These are phyloP conservation scores for Andrena praecox DNA, from an alignment of 2,888 invertebrate species.

Conservation along the genomic window DNA sequence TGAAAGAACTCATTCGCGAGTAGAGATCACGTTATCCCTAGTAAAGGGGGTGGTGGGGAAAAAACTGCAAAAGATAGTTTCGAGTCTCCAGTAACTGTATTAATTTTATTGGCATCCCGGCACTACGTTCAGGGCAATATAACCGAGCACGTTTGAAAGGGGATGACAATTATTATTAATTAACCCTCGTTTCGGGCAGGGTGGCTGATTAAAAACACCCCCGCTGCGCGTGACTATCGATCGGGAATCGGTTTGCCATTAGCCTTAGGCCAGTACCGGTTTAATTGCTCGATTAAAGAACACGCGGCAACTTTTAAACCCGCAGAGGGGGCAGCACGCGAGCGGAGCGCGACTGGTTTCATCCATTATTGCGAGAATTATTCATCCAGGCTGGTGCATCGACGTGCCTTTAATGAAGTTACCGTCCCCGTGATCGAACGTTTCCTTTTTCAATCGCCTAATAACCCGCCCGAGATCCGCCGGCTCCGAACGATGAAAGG, in stretches of 20 bases:
- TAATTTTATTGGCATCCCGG: neutral
- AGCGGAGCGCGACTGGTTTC: neutral
- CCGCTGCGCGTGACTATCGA: slow-evolving; percentile 37
- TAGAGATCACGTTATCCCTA: neutral
- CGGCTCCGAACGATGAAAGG: neutral
- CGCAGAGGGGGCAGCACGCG: neutral
- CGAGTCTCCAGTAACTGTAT: neutral
- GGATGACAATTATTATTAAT: neutral
- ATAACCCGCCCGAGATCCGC: slow-evolving; percentile 13
- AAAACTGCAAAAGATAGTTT: neutral
- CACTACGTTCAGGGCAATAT: neutral
- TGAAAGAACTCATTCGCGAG: neutral
- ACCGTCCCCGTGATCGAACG: slow-evolving; percentile 24
- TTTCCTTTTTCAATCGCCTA: slow-evolving; percentile 11
- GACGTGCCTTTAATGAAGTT: slow-evolving; percentile 38
- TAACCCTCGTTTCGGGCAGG: neutral
- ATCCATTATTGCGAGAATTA: slow-evolving; percentile 24
- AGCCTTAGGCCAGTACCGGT: slow-evolving; percentile 1
- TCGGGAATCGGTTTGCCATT: slow-evolving; percentile 47
- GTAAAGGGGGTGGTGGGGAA: too few relatives aligned
- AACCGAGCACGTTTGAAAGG: neutral
- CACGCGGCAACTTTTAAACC: neutral
- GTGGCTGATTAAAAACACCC: slow-evolving; percentile 26
- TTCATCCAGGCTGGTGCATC: slow-evolving; percentile 8
- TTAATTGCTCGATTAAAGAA: slow-evolving; percentile 19